Evolutionary conservation across 2,888 invertebrate genomes (phyloP).

Genomic region (Corbicula japonica): DNA sequence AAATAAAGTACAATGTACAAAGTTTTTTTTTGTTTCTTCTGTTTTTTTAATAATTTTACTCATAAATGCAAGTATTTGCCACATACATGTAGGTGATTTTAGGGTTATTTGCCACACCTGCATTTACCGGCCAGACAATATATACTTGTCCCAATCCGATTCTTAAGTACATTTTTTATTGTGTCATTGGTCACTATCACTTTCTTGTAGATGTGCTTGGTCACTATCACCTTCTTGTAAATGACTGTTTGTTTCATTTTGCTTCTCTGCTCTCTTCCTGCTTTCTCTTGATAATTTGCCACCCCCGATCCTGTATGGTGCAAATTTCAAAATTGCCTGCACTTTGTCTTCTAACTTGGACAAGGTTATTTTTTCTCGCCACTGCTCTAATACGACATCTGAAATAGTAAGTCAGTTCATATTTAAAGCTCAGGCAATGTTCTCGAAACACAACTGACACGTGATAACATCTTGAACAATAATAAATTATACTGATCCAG

Average conservation of each 20-base stretch:
- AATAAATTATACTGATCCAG: conserved; percentile 12
- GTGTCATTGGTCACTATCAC: conserved; percentile 2
- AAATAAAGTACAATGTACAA: conserved; percentile 15
- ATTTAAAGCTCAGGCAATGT: conserved; percentile 15
- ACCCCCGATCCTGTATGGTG: conserved; percentile 13
- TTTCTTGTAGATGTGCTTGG: conserved; percentile 10
- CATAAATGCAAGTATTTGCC: conserved; percentile 13
- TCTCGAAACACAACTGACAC: conserved; percentile 6
- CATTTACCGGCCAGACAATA: conserved; percentile 15
- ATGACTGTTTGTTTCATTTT: conserved; percentile 13
- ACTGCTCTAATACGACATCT: conserved; percentile 10
- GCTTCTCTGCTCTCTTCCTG: conserved; percentile 13
- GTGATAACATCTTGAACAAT: conserved; percentile 4
- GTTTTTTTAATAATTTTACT: conserved; percentile 11
- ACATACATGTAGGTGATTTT: conserved; percentile 15
- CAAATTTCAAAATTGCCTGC: too few relatives aligned
- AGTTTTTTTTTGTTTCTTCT: too few relatives aligned
- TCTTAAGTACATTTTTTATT: conserved; percentile 13
- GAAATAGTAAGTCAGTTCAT: conserved; percentile 15
- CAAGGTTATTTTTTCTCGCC: conserved; percentile 15
- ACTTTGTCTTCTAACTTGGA: too few relatives aligned
- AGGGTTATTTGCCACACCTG: conserved; percentile 10
- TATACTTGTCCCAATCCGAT: conserved; percentile 11
- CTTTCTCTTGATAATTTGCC: conserved; percentile 13
- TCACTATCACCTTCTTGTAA: conserved; percentile 13